Base-by-base conservation (phyloP, 2,888 invertebrate genomes). In the Idaea aversata region DNA sequence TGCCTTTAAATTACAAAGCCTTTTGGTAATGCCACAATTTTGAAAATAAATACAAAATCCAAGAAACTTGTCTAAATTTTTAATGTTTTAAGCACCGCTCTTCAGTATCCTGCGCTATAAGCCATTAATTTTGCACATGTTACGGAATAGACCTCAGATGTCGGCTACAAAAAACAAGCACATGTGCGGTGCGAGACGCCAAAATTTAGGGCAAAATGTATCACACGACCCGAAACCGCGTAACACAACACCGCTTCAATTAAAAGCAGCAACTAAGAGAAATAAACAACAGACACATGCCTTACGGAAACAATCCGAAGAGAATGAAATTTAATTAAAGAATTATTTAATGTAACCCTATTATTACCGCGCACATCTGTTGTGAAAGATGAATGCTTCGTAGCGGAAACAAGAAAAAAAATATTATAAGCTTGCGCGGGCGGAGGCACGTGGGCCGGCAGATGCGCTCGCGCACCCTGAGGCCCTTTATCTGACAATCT, bases 401-500 rank as follows among this genome's bases (percentile, higher is more conserved):
- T 81, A 77, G 70, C 79, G 82, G 82, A 79, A 85, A 86, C 88
- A 80, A 72, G 68, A 72, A 90, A 87, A n/a, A 87, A 84, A 85
- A 84, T 70, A 75, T 81, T 82, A 77, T 77, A 77, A 81, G 82
- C 82, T 83, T 85, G 86, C 86, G 83, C 87, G 77, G 81, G 86
- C 85, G 88, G 81, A 75, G 86, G 87, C 92, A 93, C 92, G 92
- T 93, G 92, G 92, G 92, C 76, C 72, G 91, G 86, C 91, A 93
- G 91, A 92, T 92, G 92, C 85, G 88, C 86, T 75, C 70, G 85
- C 86, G 86, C 88, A 86, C 85, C 88, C 80, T 72, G 78, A 72
- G 77, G 77, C 79, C 80, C 81, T 87, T 87, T 88, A 91, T 90
- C 87, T 85, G 70, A 77, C 77, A 77, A 88, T 88, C 86, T 83